Conservation (phyloP, 2,113 vertebrate genomes). For the Sitta europaea region DNA sequence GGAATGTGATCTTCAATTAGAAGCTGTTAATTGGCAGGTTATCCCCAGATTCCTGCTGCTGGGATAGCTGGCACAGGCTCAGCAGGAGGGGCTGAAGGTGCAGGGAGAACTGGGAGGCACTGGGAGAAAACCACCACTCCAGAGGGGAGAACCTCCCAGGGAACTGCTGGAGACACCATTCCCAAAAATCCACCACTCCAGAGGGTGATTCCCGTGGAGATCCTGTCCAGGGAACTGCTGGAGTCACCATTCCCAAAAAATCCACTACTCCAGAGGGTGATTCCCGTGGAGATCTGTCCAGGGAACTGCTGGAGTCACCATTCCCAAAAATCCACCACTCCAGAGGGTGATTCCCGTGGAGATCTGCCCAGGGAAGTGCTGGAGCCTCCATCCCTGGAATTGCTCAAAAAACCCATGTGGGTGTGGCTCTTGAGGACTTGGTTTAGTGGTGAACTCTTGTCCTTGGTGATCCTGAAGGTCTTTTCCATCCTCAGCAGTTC, state of each 20-base stretch:
- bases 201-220: no score
- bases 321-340: background rate
- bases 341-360: background rate
- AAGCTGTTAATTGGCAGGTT: background rate
- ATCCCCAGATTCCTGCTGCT: background rate
- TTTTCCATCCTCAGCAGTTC: background rate
- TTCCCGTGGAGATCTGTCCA: background rate
- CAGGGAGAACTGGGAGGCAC: background rate
- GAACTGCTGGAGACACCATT: background rate
- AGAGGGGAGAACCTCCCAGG: background rate
- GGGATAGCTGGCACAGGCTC: background rate
- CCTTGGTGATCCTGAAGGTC: background rate
- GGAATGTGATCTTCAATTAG: background rate
- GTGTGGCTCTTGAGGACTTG: background rate
- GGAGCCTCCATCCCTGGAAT: background rate
- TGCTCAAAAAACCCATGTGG: accelerated
- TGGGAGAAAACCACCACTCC: background rate
- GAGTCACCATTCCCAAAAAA: background rate
- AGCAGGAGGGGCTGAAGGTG: background rate
- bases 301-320: background rate
- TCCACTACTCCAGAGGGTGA: background rate
- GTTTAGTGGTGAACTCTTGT: background rate
- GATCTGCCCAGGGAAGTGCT: background rate
- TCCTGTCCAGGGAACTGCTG: background rate
- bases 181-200: background rate